These are phyloP conservation scores for Sminthopsis crassicaudata DNA, from an alignment of 2,113 vertebrate genomes.

Conservation along the genomic window DNA sequence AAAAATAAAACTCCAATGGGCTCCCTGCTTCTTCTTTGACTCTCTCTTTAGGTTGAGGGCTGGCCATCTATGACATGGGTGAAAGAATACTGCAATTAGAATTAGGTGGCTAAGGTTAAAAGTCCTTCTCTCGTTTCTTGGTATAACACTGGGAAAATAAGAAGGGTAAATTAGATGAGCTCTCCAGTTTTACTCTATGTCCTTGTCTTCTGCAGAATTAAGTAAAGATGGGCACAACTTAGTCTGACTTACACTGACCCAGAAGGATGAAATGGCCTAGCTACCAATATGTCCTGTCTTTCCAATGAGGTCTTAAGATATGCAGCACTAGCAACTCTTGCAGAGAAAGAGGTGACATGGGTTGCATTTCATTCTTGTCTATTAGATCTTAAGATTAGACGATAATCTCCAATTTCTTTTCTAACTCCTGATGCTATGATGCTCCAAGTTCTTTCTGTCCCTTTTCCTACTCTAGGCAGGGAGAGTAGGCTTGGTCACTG, in stretches of 20 bases:
- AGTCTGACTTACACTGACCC: neutral
- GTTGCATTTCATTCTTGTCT: neutral
- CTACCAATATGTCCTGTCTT: neutral
- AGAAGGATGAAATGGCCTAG: neutral
- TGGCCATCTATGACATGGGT: neutral
- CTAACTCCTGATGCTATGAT: neutral
- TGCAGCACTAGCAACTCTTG: neutral
- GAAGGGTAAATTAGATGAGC: neutral
- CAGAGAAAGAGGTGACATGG: neutral
- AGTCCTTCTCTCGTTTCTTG: neutral
- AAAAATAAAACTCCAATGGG: conserved; percentile 84
- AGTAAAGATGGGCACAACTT: neutral
- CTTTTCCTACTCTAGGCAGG: neutral
- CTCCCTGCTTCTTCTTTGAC: conserved; percentile 69
- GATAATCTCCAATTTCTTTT: neutral
- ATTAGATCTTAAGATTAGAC: neutral
- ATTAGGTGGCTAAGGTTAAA: neutral
- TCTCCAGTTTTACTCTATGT: neutral
- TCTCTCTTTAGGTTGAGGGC: neutral
- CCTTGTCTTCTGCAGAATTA: neutral
- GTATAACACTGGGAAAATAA: neutral
- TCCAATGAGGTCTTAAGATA: neutral
- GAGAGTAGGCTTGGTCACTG: neutral
- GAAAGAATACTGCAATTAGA: neutral
- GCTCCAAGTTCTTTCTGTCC: neutral